Evolutionary conservation across 2,888 invertebrate genomes (phyloP), one percentile per base, ranked within the genome.

Genomic region (Criorhina ranunculi): DNA sequence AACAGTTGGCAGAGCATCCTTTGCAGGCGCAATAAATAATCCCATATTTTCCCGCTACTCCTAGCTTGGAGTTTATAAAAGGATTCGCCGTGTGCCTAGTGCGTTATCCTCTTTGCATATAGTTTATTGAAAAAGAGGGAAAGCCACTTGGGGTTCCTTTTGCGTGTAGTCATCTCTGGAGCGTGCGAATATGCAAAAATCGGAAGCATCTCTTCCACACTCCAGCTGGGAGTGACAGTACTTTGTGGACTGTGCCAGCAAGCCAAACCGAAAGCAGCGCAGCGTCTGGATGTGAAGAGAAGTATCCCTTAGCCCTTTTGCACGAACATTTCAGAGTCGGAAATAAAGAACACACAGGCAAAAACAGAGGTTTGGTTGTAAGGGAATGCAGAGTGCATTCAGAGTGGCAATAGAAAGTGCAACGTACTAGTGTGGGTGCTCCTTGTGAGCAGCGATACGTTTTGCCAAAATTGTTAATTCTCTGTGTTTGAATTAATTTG

Each of bases 101-200:
- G 77, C 77, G 77, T 77, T 77, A 77, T 69, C 78, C 78, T 70
- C 70, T 78, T 64, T 70, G 55, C 53, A 78, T 78, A 69, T 59
- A 67, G 67, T 78, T 24, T 78, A 78, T 64, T 70, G 78, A 78
- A 78, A 59, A 37, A 51, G 42, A 29, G 59, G 37, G 75, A 40
- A 66, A 17, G 53, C 59, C 59, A 76, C 67, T 67, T 42, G 40
- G 40, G 60, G 19, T 51, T 66, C 17, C 76, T 49, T 75, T 76
- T 59, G 67, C 76, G 66, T 67, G 49, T 12, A 75, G 44, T 44
- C 37, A 53, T 59, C 72, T 60, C 46, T 62, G 40, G 60, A 72
- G 42, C 49, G 49, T 60, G 60, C 59, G 33, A 64, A 46, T 60
- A 72, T 72, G 60, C 72, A 60, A 40, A 72, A 70, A 46, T 37